Base-by-base conservation (phyloP, 2,113 vertebrate species). In the Silurus glanis region DNA sequence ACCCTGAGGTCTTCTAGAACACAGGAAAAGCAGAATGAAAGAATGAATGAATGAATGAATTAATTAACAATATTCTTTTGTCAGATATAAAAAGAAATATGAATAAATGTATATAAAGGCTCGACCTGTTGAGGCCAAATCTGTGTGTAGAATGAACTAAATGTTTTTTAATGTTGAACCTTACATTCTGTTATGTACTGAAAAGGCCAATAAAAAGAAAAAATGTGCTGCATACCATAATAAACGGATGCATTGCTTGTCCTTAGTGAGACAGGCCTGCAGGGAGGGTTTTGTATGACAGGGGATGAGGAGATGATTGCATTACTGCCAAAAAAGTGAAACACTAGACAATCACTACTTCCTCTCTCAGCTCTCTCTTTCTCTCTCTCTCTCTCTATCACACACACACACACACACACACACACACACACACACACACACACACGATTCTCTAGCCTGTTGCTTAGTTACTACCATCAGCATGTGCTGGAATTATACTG, bases 311-410 rank as follows among this genome's bases (percentile, higher is more conserved):
- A 23, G 47, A 79, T 84, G 85, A 84, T 82, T 84, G 80, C 66
- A 81, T 89, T 86, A 84, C 80, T 86, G 88, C 59, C 49, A 78
- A 80, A 81, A 72, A 91, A 88, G 78, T 82, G 83, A 90, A 94
- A 87, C 21, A 90, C 80, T 87, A 92, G 91, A 87, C 90, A 92
- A 90, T 87, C 19, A 19, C 56, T n/a, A 61, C 51, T n/a, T 23
- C 56, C 17, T 83, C 51, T 83, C 4, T 37, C 51, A 53, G 13
- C 6, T 51, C 66, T 55, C 53, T 81, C 66, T 17, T 25, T 69
- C 64, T 56, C 51, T 56, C 80, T 53, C 14, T 56, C 59, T 59
- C 21, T 76, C 59, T 16, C 80, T 62, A 56, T 47, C 37, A 79
- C 83, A 87, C 85, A 89, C 51, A 79, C 76, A 79, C 85, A 88